Base-by-base conservation (phyloP, 2,888 invertebrate species). In the Eubasilissa splendida region DNA sequence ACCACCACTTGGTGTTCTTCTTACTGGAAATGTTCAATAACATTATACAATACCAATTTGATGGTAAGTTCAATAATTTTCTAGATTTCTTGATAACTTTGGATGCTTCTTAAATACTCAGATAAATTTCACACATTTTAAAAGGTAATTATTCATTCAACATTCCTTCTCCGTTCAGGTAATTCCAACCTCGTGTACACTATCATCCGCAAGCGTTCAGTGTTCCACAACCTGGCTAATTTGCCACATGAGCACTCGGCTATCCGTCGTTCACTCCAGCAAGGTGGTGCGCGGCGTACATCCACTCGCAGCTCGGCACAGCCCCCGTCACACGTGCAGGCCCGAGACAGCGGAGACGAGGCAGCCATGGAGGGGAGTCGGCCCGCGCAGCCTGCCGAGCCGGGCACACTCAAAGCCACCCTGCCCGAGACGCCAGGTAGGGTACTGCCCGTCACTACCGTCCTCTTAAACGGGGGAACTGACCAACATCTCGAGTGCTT, bases 31-130 rank as follows among this genome's bases (percentile, higher is more conserved):
- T 99, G 87, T 99, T 99, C 90, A 99, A 99, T 90, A 99, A 99
- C 88, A 99, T 99, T 85, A 99, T 99, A 85, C 99, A 99, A 91
- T 99, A 99, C 87, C 99, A 99, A 89, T 99, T 99, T 88, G 98
- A 99, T 89, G 98, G 98, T 92, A 85, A 91, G 91, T 83, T 52
- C 42, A 42, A 42, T 33, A 12, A 53, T 12, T 31, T 63, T 65
- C 1, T 7, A 42, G 42, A 7, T 42, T 42, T 42, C 42, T 42
- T 42, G 42, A 5, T 42, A 42, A 42, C 42, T 42, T 42, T 42
- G 42, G 42, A 42, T 42, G 42, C 7, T 42, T 42, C 8, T 42
- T 75, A 33, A 14, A 5, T 42, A 31, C 52, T 83, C 14, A n/a
- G 4, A 12, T 75, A 33, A 50, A 73, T 76, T 84, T 84, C 75